Conservation (phyloP, 1,140 invertebrate genomes). For the Carcinoscorpius rotundicauda region DNA sequence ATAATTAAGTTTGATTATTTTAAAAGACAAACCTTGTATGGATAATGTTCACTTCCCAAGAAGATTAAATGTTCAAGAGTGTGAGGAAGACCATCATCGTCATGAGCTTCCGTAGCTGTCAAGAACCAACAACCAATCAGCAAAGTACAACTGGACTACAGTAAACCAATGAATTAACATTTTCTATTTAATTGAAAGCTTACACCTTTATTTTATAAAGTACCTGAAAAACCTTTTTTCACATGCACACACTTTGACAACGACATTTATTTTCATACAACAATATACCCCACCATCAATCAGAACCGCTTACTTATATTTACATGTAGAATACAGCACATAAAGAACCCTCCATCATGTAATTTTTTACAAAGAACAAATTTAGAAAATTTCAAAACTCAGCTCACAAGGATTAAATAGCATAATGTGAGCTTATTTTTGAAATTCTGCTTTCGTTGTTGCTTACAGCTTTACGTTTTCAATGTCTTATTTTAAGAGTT, state of each 20-base stretch:
- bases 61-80: slow-evolving; percentile 87
- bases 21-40: slow-evolving; percentile 45
- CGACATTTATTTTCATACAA: slow-evolving; percentile 9
- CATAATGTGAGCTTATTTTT: too few relatives aligned
- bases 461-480: too few relatives aligned
- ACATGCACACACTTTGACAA: slow-evolving; percentile 2
- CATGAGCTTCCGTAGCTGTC: slow-evolving; percentile 74
- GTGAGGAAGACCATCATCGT: slow-evolving; percentile 84
- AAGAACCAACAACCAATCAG: slow-evolving; percentile 10
- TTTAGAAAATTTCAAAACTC: too few relatives aligned
- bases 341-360: too few relatives aligned
- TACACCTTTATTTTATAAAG: slow-evolving; percentile 1
- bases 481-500: too few relatives aligned
- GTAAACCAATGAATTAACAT: slow-evolving; percentile 2
- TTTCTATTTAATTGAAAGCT: neutral
- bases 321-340: too few relatives aligned
- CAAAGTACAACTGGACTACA: slow-evolving; percentile 9
- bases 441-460: too few relatives aligned
- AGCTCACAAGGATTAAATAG: too few relatives aligned
- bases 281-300: neutral
- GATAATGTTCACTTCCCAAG: slow-evolving; percentile 77
- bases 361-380: too few relatives aligned
- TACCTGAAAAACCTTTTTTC: neutral
- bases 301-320: neutral
- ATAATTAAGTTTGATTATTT: too few relatives aligned